phyloP scores from a whole-genome alignment of 2,888 invertebrate genomes.

The Bruchidius siliquastri region DNA sequence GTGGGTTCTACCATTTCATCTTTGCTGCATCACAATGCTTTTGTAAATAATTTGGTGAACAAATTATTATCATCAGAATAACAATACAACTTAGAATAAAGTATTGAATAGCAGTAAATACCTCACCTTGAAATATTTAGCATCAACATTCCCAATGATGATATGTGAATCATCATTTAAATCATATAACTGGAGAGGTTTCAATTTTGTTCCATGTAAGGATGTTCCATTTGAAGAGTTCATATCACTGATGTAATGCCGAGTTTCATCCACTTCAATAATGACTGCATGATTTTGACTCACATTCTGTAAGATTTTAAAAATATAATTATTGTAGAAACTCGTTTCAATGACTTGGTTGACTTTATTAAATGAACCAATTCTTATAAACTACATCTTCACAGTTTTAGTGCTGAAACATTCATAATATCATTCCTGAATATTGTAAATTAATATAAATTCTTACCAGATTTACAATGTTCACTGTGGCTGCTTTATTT shows the following conservation, averaged over 20 bases:
- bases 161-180: constrained; percentile 29
- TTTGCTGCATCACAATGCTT: no score
- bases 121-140: constrained; percentile 24
- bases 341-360: no score
- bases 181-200: constrained; percentile 35
- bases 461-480: constrained; percentile 39
- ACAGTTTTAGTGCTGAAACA: no score
- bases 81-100: no score
- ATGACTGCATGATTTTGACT: constrained; percentile 43
- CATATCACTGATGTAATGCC: constrained; percentile 40
- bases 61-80: no score
- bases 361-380: no score
- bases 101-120: background rate
- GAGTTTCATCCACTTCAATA: constrained; percentile 33
- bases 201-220: constrained; percentile 28
- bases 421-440: no score
- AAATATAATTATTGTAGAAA: background rate
- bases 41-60: no score
- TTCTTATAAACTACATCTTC: no score
- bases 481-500: constrained; percentile 35
- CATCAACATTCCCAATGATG: constrained; percentile 33
- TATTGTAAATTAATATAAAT: background rate
- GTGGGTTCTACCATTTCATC: no score
- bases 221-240: constrained; percentile 42
- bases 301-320: constrained; percentile 32